Conservation (phyloP, 1,140 invertebrate species). For the Nomia melanderi region DNA sequence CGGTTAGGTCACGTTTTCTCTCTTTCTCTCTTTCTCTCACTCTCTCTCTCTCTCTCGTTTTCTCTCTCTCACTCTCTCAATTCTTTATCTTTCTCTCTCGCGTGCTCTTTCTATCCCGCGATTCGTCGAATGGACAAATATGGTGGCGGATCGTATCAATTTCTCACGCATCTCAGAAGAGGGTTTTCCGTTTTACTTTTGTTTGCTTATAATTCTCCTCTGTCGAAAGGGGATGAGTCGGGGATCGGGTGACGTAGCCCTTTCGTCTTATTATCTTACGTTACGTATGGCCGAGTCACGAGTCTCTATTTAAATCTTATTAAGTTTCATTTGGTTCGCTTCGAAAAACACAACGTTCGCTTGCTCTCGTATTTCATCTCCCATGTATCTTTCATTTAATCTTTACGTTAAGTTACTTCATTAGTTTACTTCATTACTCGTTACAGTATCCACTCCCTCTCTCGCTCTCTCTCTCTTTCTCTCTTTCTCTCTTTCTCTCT, state of each 20-base stretch:
- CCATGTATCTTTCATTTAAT: slow-evolving; percentile 21
- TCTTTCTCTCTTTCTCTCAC: too few species aligned
- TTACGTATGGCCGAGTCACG: slow-evolving; percentile 72
- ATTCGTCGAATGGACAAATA: slow-evolving; percentile 64
- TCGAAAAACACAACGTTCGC: slow-evolving; percentile 60
- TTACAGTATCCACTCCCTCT: too few species aligned
- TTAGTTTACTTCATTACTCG: slow-evolving; percentile 39
- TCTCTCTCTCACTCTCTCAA: too few species aligned
- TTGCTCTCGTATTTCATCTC: too few species aligned
- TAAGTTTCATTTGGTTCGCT: slow-evolving; percentile 68
- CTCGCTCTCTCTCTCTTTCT: too few species aligned
- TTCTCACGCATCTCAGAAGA: slow-evolving; percentile 58
- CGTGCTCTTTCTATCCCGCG: slow-evolving; percentile 38
- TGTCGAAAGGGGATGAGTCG: neutral
- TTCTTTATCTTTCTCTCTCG: slow-evolving; percentile 20
- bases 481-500: too few species aligned
- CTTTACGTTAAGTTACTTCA: slow-evolving; percentile 30
- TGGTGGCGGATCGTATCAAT: slow-evolving; percentile 44
- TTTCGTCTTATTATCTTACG: slow-evolving; percentile 61
- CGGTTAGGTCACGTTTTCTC: slow-evolving; percentile 6
- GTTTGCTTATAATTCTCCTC: neutral
- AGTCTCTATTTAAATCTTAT: slow-evolving; percentile 64
- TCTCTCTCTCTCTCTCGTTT: too few species aligned
- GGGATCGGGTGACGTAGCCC: neutral
- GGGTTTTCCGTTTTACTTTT: slow-evolving; percentile 36